These are phyloP conservation scores for Netelia inedita DNA, from an alignment of 2,888 invertebrate genomes.

Conservation along the genomic window DNA sequence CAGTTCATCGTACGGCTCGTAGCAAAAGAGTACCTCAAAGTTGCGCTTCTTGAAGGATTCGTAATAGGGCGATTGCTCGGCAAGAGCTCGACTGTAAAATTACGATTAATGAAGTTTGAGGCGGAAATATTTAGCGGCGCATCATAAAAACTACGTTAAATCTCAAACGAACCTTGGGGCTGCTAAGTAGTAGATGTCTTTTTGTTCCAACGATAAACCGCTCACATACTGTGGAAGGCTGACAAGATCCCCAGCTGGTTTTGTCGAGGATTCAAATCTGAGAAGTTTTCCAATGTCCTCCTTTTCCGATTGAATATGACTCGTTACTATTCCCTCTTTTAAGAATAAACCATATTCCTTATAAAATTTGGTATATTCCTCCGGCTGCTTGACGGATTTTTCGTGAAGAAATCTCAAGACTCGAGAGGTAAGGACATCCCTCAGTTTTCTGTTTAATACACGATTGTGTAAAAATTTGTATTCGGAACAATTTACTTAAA, in stretches of 20 bases:
- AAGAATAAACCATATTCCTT: constrained; percentile 96
- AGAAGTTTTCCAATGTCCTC: constrained; percentile 96
- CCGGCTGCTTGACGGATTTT: constrained; percentile 93
- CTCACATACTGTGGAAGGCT: constrained; percentile 93
- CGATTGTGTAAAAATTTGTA: constrained; percentile 12
- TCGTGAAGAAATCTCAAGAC: constrained; percentile 94
- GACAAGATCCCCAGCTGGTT: constrained; percentile 90
- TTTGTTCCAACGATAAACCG: constrained; percentile 92
- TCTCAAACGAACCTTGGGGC: constrained; percentile 91
- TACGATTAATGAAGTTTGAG: constrained; percentile 28
- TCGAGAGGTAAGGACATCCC: constrained; percentile 93
- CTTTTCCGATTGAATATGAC: constrained; percentile 93
- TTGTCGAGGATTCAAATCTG: constrained; percentile 96
- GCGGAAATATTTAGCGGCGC: not conserved
- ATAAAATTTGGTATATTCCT: constrained; percentile 94
- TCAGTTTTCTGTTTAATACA: constrained; percentile 88
- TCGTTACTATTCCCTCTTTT: constrained; percentile 97
- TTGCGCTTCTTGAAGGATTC: constrained; percentile 95
- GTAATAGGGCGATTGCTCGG: constrained; percentile 97
- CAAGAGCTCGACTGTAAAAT: constrained; percentile 92
- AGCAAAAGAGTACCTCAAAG: constrained; percentile 97
- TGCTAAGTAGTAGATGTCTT: constrained; percentile 96
- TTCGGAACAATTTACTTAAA: not conserved
- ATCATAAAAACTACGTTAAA: not conserved
- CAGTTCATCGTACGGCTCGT: constrained; percentile 98